Conservation (phyloP, 2,113 vertebrate genomes). For the Trochalopteron elliotii region DNA sequence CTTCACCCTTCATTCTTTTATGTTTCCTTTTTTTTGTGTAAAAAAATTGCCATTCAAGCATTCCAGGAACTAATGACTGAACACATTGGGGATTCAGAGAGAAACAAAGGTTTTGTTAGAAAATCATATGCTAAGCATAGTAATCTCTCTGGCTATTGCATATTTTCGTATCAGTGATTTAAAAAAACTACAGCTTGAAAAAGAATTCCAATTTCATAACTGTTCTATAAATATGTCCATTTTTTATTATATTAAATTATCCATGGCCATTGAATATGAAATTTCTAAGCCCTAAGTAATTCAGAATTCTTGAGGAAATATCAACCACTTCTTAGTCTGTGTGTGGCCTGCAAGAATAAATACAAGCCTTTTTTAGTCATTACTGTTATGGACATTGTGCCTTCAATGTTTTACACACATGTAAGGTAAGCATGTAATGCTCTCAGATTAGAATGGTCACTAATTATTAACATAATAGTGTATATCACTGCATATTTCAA, state of each 20-base stretch:
- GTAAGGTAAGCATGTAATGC: not conserved
- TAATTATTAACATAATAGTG: not conserved
- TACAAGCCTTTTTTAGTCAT: not conserved
- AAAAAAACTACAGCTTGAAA: not conserved
- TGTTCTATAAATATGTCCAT: not conserved
- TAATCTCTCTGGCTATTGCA: not conserved
- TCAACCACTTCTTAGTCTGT: not conserved
- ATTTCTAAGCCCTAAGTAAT: not conserved
- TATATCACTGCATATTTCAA: not conserved
- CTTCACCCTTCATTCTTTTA: not conserved
- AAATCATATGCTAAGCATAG: not conserved
- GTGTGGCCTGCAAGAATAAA: not conserved
- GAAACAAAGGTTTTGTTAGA: not conserved
- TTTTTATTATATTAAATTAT: not conserved
- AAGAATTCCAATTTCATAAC: not conserved
- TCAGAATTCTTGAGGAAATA: not conserved
- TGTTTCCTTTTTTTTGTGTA: not conserved
- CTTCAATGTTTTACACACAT: not conserved
- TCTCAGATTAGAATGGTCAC: not conserved
- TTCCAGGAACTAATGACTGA: not conserved
- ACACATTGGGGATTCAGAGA: not conserved
- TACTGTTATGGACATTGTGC: not conserved
- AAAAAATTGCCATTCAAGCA: not conserved
- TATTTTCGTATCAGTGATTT: not conserved
- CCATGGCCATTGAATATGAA: rapidly evolving